Base-by-base conservation (phyloP, 2,797 vertebrate species). In the Neomorphus geoffroyi region DNA sequence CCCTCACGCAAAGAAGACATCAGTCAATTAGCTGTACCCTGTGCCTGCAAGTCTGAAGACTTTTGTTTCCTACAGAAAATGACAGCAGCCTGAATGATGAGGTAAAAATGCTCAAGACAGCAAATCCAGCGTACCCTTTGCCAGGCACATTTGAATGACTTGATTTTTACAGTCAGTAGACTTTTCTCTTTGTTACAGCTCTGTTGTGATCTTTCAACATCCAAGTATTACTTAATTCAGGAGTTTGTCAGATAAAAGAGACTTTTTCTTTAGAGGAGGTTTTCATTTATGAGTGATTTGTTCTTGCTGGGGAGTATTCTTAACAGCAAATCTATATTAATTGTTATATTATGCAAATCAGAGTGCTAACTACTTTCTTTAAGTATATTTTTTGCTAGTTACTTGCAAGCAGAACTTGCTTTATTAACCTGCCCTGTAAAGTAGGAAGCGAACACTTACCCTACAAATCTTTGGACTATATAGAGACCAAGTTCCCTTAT, bases 161-260 rank as follows among this genome's bases (percentile, higher is more conserved):
- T 73, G 28, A 58, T 61, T 45, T 71, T 32, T 28, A 50, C 35
- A 77, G 18, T 56, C 80, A 58, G 45, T 35, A 62, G 69, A 66
- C 28, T 93, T 50, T 13, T 75, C 77, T 51, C 85, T 93, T 92
- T 93, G 91, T 96, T 94, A 85, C 73, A 94, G 56, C 56, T 86
- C 90, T 83, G 90, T 64, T 96, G 87, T 79, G 75, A 90, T 93
- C 85, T 73, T 92, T 88, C 83, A 90, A 21, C 70, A 91, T 39
- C 66, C 80, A 86, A 94, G 69, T 28, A 51, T 70, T 69, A 72
- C 62, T 92, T 83, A 86, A 93, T 88, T 94, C 79, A 81, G 18
- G 58, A 90, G 66, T 90, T 90, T 88, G 73, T 80, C 64, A 80
- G 70, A 84, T 62, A 80, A 93, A 90, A 94, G 58, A 45, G 23